phyloP scores from a whole-genome alignment of 2,113 vertebrate genomes.

The Crotophaga sulcirostris region DNA sequence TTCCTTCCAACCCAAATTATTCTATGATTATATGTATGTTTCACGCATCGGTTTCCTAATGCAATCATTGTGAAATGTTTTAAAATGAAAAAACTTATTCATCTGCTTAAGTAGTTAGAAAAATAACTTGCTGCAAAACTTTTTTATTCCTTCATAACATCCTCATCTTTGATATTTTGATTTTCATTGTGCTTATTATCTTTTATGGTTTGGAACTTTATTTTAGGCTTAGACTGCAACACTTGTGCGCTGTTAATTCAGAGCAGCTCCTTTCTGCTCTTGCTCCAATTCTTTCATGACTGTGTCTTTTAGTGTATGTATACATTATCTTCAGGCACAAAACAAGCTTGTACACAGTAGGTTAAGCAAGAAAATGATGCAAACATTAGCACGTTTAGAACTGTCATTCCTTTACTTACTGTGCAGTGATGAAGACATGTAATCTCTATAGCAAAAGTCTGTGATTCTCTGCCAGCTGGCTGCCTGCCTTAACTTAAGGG shows the following conservation, averaged over 20 bases:
- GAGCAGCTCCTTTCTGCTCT: neutral
- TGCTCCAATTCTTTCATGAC: neutral
- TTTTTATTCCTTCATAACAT: neutral
- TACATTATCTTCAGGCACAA: neutral
- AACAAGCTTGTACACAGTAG: neutral
- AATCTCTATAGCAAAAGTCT: conserved; percentile 31
- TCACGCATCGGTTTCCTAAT: neutral
- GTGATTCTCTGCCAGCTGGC: conserved; percentile 67
- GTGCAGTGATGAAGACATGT: conserved; percentile 28
- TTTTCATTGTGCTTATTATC: neutral
- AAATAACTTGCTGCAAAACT: neutral
- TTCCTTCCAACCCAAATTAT: too few species aligned
- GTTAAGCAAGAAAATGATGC: conserved; percentile 12
- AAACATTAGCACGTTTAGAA: neutral
- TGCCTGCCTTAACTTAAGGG: conserved; percentile 59
- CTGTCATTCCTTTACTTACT: conserved; percentile 31
- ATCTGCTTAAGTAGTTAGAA: neutral
- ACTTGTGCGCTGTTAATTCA: neutral
- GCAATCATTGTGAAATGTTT: neutral
- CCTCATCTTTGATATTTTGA: neutral
- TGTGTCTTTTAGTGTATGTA: neutral
- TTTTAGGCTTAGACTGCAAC: neutral
- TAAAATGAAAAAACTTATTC: neutral
- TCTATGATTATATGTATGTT: neutral
- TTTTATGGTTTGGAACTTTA: neutral